These are phyloP conservation scores for Gavia stellata DNA, from an alignment of 2,113 vertebrate species.

Conservation along the genomic window DNA sequence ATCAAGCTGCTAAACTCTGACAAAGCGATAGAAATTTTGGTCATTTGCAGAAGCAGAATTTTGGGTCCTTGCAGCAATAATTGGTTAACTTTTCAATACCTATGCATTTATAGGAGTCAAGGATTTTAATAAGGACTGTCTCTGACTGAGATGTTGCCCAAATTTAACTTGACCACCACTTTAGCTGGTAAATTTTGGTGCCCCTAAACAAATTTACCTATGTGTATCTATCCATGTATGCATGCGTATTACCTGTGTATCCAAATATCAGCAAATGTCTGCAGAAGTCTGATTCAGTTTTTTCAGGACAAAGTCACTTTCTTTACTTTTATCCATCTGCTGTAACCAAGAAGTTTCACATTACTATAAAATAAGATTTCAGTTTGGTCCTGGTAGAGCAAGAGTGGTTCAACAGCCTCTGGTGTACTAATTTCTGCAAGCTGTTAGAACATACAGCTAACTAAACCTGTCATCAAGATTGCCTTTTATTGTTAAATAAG, in stretches of 20 bases:
- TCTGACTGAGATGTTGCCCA: neutral
- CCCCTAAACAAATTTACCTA: neutral
- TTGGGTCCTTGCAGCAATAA: neutral
- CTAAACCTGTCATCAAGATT: neutral
- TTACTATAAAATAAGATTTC: neutral
- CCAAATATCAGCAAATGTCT: neutral
- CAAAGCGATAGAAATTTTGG: neutral
- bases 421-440: neutral
- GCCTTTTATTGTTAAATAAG: neutral
- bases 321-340: neutral
- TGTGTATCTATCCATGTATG: neutral
- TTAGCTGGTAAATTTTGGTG: neutral
- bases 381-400: neutral
- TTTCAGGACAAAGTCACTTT: neutral
- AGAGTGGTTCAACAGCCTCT: neutral
- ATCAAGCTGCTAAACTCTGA: neutral
- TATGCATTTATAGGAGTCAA: neutral
- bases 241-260: neutral
- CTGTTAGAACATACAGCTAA: neutral
- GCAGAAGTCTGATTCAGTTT: neutral
- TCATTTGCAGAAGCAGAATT: neutral
- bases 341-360: neutral
- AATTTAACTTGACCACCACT: neutral
- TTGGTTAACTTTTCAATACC: neutral
- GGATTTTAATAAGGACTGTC: neutral